Evolutionary conservation across 2,113 vertebrate species (phyloP).

Genomic region (Manacus vitellinus): DNA sequence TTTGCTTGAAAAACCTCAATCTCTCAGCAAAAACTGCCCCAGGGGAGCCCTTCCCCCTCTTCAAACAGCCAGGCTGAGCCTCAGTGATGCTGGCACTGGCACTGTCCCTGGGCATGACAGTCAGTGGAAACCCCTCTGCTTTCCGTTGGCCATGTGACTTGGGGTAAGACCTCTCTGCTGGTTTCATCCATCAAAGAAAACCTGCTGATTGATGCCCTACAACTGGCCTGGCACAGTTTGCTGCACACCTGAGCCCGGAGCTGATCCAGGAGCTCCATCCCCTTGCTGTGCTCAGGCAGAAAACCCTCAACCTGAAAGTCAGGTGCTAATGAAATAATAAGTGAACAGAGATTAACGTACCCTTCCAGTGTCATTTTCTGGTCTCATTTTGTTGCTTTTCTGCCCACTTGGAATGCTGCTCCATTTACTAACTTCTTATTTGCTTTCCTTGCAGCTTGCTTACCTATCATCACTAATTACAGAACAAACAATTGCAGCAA

Average conservation of each 20-base stretch:
- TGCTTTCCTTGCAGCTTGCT: constrained; percentile 73
- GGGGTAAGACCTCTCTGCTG: not conserved
- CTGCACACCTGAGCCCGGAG: not conserved
- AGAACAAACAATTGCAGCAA: constrained; percentile 74
- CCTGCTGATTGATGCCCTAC: not conserved
- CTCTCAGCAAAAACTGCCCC: not conserved
- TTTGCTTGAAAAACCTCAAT: not conserved
- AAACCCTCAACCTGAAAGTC: not conserved
- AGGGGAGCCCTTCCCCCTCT: not conserved
- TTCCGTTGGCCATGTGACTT: not conserved
- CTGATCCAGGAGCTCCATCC: not conserved
- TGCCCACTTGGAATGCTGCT: constrained; percentile 65
- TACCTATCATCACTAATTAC: constrained; percentile 63
- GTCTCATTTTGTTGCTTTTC: constrained; percentile 62
- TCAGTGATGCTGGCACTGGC: not conserved
- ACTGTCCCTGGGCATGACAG: not conserved
- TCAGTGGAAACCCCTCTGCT: not conserved
- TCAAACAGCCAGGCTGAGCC: constrained; percentile 1
- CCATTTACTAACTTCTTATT: constrained; percentile 71
- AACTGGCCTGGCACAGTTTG: not conserved
- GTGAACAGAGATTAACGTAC: constrained; percentile 36
- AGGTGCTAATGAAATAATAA: constrained; percentile 57
- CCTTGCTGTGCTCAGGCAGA: not conserved
- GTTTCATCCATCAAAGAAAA: not conserved
- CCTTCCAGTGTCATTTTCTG: constrained; percentile 14